Conservation (phyloP, 2,888 invertebrate species). For the Caenorhabditis virilis region DNA sequence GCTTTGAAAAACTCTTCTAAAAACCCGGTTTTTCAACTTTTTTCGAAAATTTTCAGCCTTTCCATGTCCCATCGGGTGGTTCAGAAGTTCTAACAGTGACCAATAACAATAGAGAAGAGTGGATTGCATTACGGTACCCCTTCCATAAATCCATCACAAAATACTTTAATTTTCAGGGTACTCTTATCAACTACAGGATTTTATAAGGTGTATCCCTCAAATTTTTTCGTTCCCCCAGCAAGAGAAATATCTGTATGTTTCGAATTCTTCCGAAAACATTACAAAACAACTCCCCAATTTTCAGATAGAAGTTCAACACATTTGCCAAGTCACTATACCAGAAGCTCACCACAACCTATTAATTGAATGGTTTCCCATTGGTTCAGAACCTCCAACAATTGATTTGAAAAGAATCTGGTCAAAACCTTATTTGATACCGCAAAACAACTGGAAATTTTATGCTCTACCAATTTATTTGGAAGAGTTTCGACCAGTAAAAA, state of each 20-base stretch:
- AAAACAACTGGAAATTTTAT: conserved; percentile 22
- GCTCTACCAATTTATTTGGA: conserved; percentile 32
- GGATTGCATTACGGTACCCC: conserved; percentile 27
- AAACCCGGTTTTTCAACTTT: too few species aligned
- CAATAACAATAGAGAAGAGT: conserved; percentile 18
- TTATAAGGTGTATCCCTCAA: conserved; percentile 30
- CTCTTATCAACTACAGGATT: conserved; percentile 32
- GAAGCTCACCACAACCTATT: neutral
- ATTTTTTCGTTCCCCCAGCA: conserved; percentile 31
- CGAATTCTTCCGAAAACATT: neutral
- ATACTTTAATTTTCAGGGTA: conserved; percentile 8
- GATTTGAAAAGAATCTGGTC: conserved; percentile 21
- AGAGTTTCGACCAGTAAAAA: conserved; percentile 4
- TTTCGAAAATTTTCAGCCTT: conserved; percentile 30
- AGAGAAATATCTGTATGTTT: conserved; percentile 26
- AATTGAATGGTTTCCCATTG: conserved; percentile 6
- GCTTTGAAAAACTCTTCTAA: too few species aligned
- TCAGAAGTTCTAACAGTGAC: conserved; percentile 15
- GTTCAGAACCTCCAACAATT: conserved; percentile 7
- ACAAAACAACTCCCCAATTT: neutral
- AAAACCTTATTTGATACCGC: conserved; percentile 20
- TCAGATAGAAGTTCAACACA: conserved; percentile 22
- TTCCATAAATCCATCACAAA: too few species aligned
- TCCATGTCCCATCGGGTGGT: conserved; percentile 17
- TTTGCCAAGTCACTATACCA: conserved; percentile 7